Base-by-base conservation (phyloP, 2,113 vertebrate species). In the Aramus guarauna region DNA sequence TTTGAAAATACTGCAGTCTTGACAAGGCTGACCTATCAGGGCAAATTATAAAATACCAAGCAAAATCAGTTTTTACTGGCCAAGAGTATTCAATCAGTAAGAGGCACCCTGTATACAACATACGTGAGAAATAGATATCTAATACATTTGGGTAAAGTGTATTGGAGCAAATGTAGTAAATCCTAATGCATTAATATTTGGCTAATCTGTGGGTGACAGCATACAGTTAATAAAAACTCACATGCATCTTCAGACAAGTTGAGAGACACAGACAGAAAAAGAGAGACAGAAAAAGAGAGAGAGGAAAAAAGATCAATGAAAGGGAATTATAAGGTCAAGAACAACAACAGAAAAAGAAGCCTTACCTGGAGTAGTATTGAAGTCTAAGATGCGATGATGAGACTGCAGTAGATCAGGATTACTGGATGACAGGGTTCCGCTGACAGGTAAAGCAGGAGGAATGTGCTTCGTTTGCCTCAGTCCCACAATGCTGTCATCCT, bases 401-500 rank as follows among this genome's bases (percentile, higher is more conserved):
- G 99, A 99, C 97, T 99, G 99, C 84, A 99, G 94, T 24, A 99
- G 98, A 88, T 99, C 99, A 0, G 99, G 99, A 97, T 99, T 99
- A 52, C 99, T 99, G 36, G 99, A 99, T 3, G 99, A 99, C 21
- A 99, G 97, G 67, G 99, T 99, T 34, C 99, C 99, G 0, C 99
- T 99, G 93, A 99, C 99, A 3, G 99, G 99, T 77, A 99, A 96
- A 34, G 99, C 98, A 5, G 99, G 98, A 37, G 99, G 99, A 97
- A 99, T 99, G 95, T 99, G 99, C 95, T 99, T 99, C 0, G 98
- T 99, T 97, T 99, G 99, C 97, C 99, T 99, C 97, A 99, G 98
- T 11, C 99, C 99, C 43, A 99, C 99, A 55, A 99, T 99, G 97
- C 99, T 99, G 98, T 99, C 99, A 85, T 99, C 99, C 92, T 99